These are phyloP conservation scores for Lepus townsendii DNA, from an alignment of 2,797 vertebrate species.

Conservation along the genomic window DNA sequence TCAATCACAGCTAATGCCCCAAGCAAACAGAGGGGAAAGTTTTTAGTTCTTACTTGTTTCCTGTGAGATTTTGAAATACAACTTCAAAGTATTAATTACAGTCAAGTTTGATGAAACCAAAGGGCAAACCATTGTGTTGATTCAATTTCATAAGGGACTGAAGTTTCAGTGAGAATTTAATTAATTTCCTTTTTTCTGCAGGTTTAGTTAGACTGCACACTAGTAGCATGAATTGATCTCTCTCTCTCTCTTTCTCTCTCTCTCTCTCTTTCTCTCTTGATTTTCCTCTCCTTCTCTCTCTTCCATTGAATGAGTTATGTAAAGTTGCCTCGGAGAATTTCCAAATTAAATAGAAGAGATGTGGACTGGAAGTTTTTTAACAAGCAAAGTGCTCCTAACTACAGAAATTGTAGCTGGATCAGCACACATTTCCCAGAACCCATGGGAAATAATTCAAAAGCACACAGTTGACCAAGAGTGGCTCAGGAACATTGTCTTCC, in stretches of 20 bases:
- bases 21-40: slow-evolving; percentile 44
- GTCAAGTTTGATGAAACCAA: slow-evolving; percentile 70
- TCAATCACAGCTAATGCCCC: neutral
- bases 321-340: slow-evolving; percentile 67
- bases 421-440: slow-evolving; percentile 17
- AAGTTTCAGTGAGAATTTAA: slow-evolving; percentile 78
- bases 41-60: slow-evolving; percentile 49
- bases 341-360: slow-evolving; percentile 58
- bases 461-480: neutral
- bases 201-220: slow-evolving; percentile 61
- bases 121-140: slow-evolving; percentile 71
- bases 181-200: slow-evolving; percentile 75
- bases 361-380: slow-evolving; percentile 37
- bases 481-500: slow-evolving; percentile 20
- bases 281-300: too few relatives aligned
- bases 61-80: slow-evolving; percentile 70
- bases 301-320: slow-evolving; percentile 59
- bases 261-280: neutral
- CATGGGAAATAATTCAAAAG: slow-evolving; percentile 56
- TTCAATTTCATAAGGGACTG: slow-evolving; percentile 61
- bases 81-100: slow-evolving; percentile 78
- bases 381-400: slow-evolving; percentile 36
- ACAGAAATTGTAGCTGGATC: neutral
- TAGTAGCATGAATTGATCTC: slow-evolving; percentile 7
- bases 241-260: neutral